Base-by-base conservation (phyloP, 2,797 vertebrate species). In the Tapera naevia region DNA sequence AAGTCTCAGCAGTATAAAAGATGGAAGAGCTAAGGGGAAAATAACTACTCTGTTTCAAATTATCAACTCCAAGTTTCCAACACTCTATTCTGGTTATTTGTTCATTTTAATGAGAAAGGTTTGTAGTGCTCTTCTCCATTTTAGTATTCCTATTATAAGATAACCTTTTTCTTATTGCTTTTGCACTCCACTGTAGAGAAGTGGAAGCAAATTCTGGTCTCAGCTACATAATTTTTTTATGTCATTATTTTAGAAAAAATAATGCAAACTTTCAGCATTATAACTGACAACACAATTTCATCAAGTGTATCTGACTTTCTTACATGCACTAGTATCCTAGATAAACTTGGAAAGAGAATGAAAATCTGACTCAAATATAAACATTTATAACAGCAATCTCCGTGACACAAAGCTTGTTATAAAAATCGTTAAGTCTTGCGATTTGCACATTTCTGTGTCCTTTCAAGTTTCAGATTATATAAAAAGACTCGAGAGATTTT, bases 401-500 rank as follows among this genome's bases (percentile, higher is more conserved):
- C 69, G 27, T 84, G 80, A 89, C 60, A 72, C 62, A 87, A 67
- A 86, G 15, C 73, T 81, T 69, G 17, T 61, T 95, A 91, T 51
- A 92, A 80, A 82, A 79, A 91, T 84, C 72, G 11, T 62, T 87
- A 71, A 58, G 78, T 88, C 80, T 73, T 89, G 64, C n/a, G 33
- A 73, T 64, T 84, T 92, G 9, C n/a, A 32, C 65, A 58, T 91
- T 95, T 91, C 43, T 58, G 54, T 86, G 74, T 94, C 93, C 96
- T 95, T 93, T 80, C 19, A 41, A 88, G 72, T 94, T 91, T 91
- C 43, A 65, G 30, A 30, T 53, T 90, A 35, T 73, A 53, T 35
- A 64, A 95, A 95, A 92, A 97, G 93, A 80, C 35, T 58, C 37
- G 46, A 78, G 39, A 90, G 35, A 86, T 95, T 58, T 89, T 64